Evolutionary conservation across 2,888 invertebrate species (phyloP).

Genomic region (Brenthis daphne): DNA sequence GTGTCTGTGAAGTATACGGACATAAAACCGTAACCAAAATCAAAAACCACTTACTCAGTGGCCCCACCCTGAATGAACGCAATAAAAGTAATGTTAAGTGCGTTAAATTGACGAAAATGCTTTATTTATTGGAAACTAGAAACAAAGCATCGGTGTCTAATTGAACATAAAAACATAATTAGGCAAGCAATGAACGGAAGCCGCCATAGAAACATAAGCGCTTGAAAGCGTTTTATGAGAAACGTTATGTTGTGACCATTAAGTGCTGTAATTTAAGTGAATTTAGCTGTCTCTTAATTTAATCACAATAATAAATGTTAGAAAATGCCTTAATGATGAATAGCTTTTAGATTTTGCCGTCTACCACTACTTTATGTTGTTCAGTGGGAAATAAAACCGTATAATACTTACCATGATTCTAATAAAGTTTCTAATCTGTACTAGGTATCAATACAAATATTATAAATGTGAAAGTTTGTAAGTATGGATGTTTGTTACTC

Average conservation of each 20-base stretch:
- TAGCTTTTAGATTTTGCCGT: too few relatives aligned
- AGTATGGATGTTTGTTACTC: too few relatives aligned
- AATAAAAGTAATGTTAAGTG: constrained; percentile 56
- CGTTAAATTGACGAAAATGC: constrained; percentile 52
- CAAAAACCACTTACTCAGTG: constrained; percentile 41
- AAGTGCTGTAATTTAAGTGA: constrained; percentile 14
- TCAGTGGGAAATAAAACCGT: too few relatives aligned
- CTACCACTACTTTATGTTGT: too few relatives aligned
- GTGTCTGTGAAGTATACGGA: too few relatives aligned
- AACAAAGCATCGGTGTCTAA: constrained; percentile 55
- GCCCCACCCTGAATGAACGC: constrained; percentile 50
- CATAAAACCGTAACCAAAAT: not conserved
- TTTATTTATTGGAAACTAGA: constrained; percentile 52
- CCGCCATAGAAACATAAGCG: constrained; percentile 43
- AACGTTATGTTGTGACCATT: constrained; percentile 26
- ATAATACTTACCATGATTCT: too few relatives aligned
- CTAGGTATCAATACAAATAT: too few relatives aligned
- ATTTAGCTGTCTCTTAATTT: constrained; percentile 8
- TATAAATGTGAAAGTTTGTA: too few relatives aligned
- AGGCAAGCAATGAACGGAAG: constrained; percentile 56
- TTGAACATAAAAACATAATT: constrained; percentile 57
- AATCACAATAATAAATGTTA: not conserved
- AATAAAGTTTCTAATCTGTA: too few relatives aligned
- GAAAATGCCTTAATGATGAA: not conserved
- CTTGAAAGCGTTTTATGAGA: constrained; percentile 41